phyloP scores from a whole-genome alignment of 2,113 vertebrate genomes.

The Pionites leucogaster region DNA sequence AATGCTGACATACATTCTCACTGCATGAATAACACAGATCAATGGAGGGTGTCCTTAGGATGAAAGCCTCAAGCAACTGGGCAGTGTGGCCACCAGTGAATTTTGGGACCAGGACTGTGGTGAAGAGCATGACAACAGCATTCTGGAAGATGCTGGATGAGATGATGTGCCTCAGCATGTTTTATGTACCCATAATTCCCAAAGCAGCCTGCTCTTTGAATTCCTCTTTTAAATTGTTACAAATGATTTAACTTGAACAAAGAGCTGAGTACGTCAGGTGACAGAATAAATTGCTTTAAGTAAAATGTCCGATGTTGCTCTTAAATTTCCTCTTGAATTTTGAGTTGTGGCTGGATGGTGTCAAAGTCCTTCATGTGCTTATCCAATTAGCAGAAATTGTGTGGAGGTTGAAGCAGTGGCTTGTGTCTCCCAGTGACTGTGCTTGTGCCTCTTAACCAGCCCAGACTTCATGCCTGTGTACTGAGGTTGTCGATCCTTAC shows the following conservation, averaged over 20 bases:
- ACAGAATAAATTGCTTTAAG: not conserved
- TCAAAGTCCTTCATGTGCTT: not conserved
- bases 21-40: not conserved
- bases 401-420: not conserved
- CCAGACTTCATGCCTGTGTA: not conserved
- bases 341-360: not conserved
- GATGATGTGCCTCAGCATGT: not conserved
- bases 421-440: not conserved
- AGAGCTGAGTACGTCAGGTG: not conserved
- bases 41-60: not conserved
- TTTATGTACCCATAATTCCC: not conserved
- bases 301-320: not conserved
- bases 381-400: not conserved
- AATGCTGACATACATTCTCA: not conserved
- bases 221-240: not conserved
- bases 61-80: not conserved
- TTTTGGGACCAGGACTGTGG: not conserved
- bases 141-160: not conserved
- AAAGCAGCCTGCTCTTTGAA: not conserved
- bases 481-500: not conserved
- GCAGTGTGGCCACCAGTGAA: rapidly evolving
- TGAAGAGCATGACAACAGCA: not conserved
- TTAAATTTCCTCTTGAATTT: not conserved
- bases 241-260: not conserved
- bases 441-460: not conserved